Evolutionary conservation across 2,797 vertebrate species (phyloP), one percentile per base, ranked within the genome.

Genomic region (Adelosebastes latens): DNA sequence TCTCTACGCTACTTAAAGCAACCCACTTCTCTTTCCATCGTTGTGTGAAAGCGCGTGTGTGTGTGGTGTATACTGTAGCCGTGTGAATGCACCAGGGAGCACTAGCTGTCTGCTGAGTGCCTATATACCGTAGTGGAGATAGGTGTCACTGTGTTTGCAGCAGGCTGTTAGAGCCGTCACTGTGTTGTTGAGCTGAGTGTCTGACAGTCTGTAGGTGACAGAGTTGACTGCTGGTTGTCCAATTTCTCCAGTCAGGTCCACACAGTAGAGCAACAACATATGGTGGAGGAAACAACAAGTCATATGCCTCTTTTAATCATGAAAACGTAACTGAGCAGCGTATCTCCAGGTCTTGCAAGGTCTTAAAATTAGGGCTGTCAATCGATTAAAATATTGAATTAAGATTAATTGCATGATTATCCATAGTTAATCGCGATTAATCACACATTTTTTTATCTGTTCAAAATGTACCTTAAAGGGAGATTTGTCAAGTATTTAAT

Each of bases 121-220:
- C 52, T 53, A 53, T 53, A 53, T n/a, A 53, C 52, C n/a, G 52
- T 82, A 76, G 77, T 84, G 81, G 76, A 74, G 77, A 74, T 69
- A 83, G 82, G 80, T 83, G 85, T 91, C 86, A 73, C 53, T 58
- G 66, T 81, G 83, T 89, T 91, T 86, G 74, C 91, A 86, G 90
- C 81, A 86, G 85, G 81, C 88, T 87, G 83, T 87, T 87, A 77
- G 81, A 71, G 68, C 81, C 34, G 78, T 92, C 85, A 79, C 64
- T 58, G 65, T 76, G 79, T 83, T 83, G 81, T 75, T 70, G 62
- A 87, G 84, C 65, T 42, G 67, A 87, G 76, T 16, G 58, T 83
- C 59, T 86, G 76, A 81, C 70, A 81, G 80, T 79, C 79, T 84
- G 77, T n/a, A 39, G 61, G 80, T 86, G 88, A 88, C 82, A 83